Evolutionary conservation across 1,140 invertebrate species (phyloP).

Genomic region (Archegozetes longisetosus): DNA sequence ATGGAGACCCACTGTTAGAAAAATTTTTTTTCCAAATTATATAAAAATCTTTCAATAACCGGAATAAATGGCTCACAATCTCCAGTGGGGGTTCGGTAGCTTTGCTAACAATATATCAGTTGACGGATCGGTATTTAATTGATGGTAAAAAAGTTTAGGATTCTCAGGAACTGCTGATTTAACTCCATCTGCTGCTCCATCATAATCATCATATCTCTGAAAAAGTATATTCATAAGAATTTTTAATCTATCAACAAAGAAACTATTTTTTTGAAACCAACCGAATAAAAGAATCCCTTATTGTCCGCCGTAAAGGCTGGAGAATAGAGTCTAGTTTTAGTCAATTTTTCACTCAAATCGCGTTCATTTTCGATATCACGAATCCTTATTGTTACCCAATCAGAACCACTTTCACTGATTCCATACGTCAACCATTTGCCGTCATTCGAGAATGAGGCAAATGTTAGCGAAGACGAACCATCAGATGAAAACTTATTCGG

Average conservation of each 20-base stretch:
- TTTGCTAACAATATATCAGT: constrained; percentile 78
- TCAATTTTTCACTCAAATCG: constrained; percentile 70
- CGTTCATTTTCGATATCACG: constrained; percentile 37
- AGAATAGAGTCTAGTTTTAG: constrained; percentile 77
- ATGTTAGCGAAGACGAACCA: constrained; percentile 71
- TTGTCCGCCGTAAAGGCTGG: constrained; percentile 91
- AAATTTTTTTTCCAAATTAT: constrained; percentile 26
- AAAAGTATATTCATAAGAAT: no score
- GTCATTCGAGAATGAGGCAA: constrained; percentile 71
- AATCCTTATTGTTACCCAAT: constrained; percentile 72
- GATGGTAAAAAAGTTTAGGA: constrained; percentile 89
- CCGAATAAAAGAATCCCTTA: constrained; percentile 77
- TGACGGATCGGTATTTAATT: constrained; percentile 64
- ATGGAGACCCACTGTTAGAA: background rate
- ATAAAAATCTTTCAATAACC: constrained; percentile 41
- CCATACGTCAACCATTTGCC: constrained; percentile 78
- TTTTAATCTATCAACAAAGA: constrained; percentile 8
- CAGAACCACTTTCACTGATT: constrained; percentile 76
- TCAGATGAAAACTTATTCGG: constrained; percentile 85
- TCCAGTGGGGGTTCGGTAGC: constrained; percentile 71
- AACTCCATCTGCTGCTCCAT: constrained; percentile 68
- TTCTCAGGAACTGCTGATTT: constrained; percentile 69
- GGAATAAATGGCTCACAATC: no score
- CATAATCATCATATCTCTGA: constrained; percentile 44
- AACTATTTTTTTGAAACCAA: constrained; percentile 31